phyloP scores from a whole-genome alignment of 2,797 vertebrate species.

The Cottoperca gobio region DNA sequence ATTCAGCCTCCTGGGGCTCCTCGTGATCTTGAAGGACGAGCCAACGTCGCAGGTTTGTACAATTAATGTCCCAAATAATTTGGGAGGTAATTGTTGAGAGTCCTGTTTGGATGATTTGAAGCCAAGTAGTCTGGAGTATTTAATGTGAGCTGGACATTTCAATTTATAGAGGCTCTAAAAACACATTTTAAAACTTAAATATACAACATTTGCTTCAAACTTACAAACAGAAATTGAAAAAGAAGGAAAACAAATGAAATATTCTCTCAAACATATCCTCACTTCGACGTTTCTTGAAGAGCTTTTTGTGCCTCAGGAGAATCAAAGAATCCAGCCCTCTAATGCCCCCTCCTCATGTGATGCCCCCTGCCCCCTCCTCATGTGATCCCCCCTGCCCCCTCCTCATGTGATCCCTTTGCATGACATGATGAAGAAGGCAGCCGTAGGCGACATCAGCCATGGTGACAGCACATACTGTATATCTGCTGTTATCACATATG shows the following conservation, averaged over 20 bases:
- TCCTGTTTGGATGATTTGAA: slow-evolving; percentile 6
- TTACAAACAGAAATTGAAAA: background rate
- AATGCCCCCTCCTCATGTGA: no score
- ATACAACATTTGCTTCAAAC: background rate
- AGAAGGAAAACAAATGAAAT: background rate
- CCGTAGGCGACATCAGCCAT: slow-evolving; percentile 23
- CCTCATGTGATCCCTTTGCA: slow-evolving; percentile 3
- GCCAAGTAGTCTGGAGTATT: background rate
- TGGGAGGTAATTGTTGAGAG: slow-evolving; percentile 2
- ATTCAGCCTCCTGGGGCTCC: background rate
- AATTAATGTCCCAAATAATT: slow-evolving; percentile 35
- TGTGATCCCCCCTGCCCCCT: slow-evolving; percentile 19
- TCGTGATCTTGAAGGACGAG: slow-evolving; percentile 9
- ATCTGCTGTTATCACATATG: background rate
- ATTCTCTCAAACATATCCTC: background rate
- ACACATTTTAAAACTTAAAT: background rate
- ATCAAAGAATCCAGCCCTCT: background rate
- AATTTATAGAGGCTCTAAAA: background rate
- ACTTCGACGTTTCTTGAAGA: background rate
- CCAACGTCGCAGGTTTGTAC: slow-evolving; percentile 1
- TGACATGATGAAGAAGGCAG: background rate
- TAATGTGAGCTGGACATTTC: background rate
- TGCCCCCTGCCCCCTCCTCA: background rate
- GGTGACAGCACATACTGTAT: slow-evolving; percentile 13
- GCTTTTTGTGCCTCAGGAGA: background rate